Conservation (phyloP, 2,888 invertebrate species). For the Frankliniella intonsa region DNA sequence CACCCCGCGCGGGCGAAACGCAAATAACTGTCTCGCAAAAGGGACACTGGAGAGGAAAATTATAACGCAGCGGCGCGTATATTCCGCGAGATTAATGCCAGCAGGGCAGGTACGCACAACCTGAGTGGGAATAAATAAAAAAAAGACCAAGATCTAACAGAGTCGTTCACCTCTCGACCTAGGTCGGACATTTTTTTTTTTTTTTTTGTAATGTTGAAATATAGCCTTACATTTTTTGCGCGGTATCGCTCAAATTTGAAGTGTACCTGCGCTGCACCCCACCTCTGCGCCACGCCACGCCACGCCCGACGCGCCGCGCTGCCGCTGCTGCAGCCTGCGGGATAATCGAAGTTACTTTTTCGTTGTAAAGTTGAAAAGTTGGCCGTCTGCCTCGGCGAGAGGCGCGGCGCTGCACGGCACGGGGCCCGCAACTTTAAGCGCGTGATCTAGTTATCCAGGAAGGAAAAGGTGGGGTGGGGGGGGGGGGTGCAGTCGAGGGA, state of each 20-base stretch:
- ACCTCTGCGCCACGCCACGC: not conserved
- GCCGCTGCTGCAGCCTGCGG: not conserved
- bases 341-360: slow-evolving; percentile 19
- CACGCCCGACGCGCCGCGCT: not conserved
- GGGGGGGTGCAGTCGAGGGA: not conserved
- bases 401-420: not conserved
- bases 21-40: no score
- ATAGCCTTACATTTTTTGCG: no score
- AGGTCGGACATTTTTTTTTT: no score
- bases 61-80: no score
- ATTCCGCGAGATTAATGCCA: no score
- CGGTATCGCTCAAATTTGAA: not conserved
- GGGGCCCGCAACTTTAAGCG: not conserved
- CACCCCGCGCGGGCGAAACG: no score
- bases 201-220: no score
- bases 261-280: not conserved
- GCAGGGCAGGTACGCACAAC: no score
- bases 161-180: no score
- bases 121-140: no score
- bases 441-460: not conserved
- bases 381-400: not conserved
- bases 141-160: no score
- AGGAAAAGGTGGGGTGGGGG: not conserved
- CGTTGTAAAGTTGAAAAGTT: not conserved
- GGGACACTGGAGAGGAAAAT: no score